Evolutionary conservation across 2,113 vertebrate species (phyloP), one percentile per base, ranked within the genome.

Genomic region (Labeo rohita): DNA sequence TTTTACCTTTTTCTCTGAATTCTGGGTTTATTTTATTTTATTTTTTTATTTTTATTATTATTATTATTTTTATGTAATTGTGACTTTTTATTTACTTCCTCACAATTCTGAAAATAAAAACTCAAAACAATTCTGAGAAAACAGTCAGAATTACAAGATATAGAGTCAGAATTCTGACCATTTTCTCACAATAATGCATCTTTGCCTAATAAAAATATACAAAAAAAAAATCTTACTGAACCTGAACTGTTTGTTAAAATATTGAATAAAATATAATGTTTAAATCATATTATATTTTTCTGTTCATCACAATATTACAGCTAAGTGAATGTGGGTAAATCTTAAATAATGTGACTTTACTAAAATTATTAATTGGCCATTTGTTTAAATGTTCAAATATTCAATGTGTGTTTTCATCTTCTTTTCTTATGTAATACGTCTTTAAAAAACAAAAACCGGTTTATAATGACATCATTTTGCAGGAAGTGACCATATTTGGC

Each of bases 401-500:
- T 66, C 28, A 36, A 15, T 2, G 13, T 36, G 11, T 28, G 16
- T 59, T 5, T 12, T 28, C 1, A 28, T 65, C 3, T 63, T 65
- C 8, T 63, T 63, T 63, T n/a, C 39, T 11, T 45, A 43, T n/a
- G 68, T n/a, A 45, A 72, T 36, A 15, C 18, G 9, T 43, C 15
- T 70, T 39, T 3, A 13, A 34, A 66, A 34, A 65, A 56, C 18
- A 56, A 56, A 8, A 2, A 11, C 50, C 16, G 2, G 10, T 34
- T 6, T 66, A 66, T 15, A 21, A 45, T 45, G 16, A 45, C 36
- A 45, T 72, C 8, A 72, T 43, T 72, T 8, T 74, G 21, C 45
- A 49, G 43, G 21, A 47, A 74, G 70, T 74, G 70, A 74, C 9
- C 70, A n/a, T 73, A 73, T 74, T 47, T 74, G 43, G 21, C 45